Conservation (phyloP, 2,797 vertebrate genomes). For the Chelon labrosus region DNA sequence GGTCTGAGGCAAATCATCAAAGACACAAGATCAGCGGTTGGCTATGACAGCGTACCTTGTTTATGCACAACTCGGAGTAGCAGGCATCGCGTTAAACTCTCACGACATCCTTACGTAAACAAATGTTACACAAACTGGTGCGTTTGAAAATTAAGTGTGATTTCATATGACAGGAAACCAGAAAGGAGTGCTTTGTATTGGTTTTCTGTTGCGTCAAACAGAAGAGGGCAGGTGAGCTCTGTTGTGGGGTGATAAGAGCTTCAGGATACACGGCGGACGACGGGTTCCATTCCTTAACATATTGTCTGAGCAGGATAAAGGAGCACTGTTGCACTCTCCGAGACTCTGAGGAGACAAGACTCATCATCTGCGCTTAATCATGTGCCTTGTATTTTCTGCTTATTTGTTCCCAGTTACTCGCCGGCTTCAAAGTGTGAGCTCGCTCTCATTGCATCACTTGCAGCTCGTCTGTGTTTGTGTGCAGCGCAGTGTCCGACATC, state of each 20-base stretch:
- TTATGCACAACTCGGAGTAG: slow-evolving; percentile 62
- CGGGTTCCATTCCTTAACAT: slow-evolving; percentile 50
- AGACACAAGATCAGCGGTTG: slow-evolving; percentile 75
- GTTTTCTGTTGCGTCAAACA: slow-evolving; percentile 65
- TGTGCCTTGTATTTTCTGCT: slow-evolving; percentile 55
- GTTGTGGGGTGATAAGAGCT: slow-evolving; percentile 76
- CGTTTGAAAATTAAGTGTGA: slow-evolving; percentile 53
- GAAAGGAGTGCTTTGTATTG: slow-evolving; percentile 47
- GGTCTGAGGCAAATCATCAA: slow-evolving; percentile 79
- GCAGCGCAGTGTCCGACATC: slow-evolving; percentile 18
- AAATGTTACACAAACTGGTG: slow-evolving; percentile 46
- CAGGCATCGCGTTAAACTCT: slow-evolving; percentile 63
- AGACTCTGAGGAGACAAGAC: slow-evolving; percentile 47
- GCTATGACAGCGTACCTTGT: slow-evolving; percentile 65
- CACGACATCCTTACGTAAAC: slow-evolving; percentile 56
- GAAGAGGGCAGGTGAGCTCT: slow-evolving; percentile 80
- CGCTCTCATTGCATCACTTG: slow-evolving; percentile 37
- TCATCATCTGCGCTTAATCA: slow-evolving; percentile 46
- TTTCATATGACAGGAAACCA: slow-evolving; percentile 58
- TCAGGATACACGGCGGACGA: slow-evolving; percentile 46
- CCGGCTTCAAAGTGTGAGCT: slow-evolving; percentile 22
- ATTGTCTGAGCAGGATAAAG: slow-evolving; percentile 66
- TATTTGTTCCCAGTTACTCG: slow-evolving; percentile 44
- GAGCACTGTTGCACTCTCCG: slow-evolving; percentile 40
- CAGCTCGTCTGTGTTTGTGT: slow-evolving; percentile 21